Evolutionary conservation across 2,113 vertebrate species (phyloP).

Genomic region (Xiphophorus couchianus): DNA sequence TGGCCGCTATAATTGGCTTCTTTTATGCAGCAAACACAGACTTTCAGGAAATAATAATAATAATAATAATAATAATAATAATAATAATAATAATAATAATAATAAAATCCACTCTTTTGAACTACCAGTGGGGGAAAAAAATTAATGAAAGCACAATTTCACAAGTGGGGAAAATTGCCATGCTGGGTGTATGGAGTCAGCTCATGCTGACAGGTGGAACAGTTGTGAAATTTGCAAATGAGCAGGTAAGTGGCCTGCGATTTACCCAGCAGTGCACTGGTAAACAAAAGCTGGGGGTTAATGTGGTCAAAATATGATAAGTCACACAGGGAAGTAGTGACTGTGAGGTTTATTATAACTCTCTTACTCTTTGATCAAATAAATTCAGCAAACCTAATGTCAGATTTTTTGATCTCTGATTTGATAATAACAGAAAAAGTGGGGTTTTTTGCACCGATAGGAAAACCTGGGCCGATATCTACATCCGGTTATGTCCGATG

Average conservation of each 20-base stretch:
- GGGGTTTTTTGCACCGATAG: too few species aligned
- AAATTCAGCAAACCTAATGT: too few species aligned
- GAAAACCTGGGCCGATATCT: too few species aligned
- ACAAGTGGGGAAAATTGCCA: conserved; percentile 14
- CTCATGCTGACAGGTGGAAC: conserved; percentile 39
- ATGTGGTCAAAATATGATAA: conserved; percentile 2
- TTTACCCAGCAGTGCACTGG: conserved; percentile 23
- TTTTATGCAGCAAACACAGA: conserved; percentile 77
- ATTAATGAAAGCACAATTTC: conserved; percentile 37
- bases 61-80: background rate
- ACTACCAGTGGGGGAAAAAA: conserved; percentile 43
- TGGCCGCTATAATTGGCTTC: conserved; percentile 79
- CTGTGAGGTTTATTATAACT: conserved; percentile 1
- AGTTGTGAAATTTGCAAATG: conserved; percentile 27
- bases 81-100: too few species aligned
- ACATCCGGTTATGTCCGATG: too few species aligned
- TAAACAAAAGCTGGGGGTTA: conserved; percentile 21
- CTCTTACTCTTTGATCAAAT: conserved; percentile 16
- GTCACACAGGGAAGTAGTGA: background rate
- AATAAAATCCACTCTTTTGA: conserved; percentile 29
- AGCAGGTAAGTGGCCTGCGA: conserved; percentile 37
- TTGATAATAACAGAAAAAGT: too few species aligned
- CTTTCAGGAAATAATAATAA: conserved; percentile 55
- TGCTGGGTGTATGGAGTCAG: conserved; percentile 28
- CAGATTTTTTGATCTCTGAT: too few species aligned